Conservation (phyloP, 2,797 vertebrate species). For the Aselliscus stoliczkanus region DNA sequence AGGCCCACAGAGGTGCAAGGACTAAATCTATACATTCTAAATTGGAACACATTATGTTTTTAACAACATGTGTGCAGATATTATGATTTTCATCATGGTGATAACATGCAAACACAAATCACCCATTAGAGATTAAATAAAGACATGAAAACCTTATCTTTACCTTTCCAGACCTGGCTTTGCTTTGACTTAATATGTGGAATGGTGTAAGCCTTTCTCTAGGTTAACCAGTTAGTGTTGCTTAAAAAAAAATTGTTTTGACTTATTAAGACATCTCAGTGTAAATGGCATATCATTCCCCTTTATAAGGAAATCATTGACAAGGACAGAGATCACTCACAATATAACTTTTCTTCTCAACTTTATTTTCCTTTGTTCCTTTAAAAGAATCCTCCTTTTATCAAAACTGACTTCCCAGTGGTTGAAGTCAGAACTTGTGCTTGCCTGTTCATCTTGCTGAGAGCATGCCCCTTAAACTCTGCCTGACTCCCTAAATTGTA, state of each 20-base stretch:
- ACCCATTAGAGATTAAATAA: neutral
- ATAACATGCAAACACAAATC: neutral
- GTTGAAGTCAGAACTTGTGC: neutral
- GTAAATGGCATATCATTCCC: neutral
- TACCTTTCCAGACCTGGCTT: neutral
- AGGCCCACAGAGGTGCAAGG: neutral
- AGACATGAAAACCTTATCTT: neutral
- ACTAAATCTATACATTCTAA: neutral
- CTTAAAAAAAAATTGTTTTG: neutral
- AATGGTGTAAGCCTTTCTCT: neutral
- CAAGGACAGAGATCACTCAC: neutral
- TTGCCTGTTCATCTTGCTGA: neutral
- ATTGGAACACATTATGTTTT: neutral
- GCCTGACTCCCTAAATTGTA: neutral
- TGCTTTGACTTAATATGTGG: neutral
- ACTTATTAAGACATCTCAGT: neutral
- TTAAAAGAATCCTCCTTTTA: neutral
- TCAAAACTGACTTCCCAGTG: neutral
- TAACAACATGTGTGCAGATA: neutral
- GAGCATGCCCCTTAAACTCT: neutral
- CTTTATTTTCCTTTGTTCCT: neutral
- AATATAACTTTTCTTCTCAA: neutral
- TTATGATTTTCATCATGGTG: neutral
- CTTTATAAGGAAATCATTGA: neutral
- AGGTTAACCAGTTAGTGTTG: neutral